phyloP scores from a whole-genome alignment of 35 echinoderm and acorn worm species.

The Hemicentrotus pulcherrimus region DNA sequence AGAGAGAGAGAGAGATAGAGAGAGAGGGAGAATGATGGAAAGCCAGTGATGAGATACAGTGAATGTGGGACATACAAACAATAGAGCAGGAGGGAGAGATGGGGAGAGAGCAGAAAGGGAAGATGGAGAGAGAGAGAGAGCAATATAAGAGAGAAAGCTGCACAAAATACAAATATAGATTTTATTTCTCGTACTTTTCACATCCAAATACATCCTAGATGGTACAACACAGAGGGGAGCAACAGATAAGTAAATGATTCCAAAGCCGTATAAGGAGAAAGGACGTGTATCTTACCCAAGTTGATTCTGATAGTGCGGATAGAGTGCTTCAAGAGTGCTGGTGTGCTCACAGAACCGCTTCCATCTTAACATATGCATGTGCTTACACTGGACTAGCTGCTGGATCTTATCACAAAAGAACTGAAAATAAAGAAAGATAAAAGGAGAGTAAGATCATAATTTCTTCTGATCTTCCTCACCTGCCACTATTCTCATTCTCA shows the following conservation, averaged over 20 bases:
- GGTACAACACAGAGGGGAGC: not conserved
- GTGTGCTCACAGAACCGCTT: conserved; percentile 98
- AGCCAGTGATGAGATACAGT: not conserved
- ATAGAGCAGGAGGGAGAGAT: not conserved
- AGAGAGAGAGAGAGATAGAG: too few species aligned
- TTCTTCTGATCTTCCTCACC: not conserved
- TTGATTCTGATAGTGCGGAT: conserved; percentile 90
- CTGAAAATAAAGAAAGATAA: conserved; percentile 53
- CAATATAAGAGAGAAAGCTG: too few species aligned
- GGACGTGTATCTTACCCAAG: conserved; percentile 74
- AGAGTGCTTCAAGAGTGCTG: conserved; percentile 88
- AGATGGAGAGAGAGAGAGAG: too few species aligned
- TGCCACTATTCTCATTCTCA: not conserved
- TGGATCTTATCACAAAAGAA: conserved; percentile 95
- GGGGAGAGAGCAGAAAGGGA: too few species aligned
- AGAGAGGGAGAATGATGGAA: too few species aligned
- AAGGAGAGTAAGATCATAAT: not conserved
- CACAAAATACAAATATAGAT: too few species aligned
- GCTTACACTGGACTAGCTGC: conserved; percentile 94
- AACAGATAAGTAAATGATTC: not conserved
- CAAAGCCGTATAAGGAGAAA: not conserved
- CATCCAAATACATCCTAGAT: not conserved
- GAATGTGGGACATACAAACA: not conserved
- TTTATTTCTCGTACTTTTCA: not conserved
- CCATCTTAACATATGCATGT: conserved; percentile 99